Evolutionary conservation across 1,140 invertebrate genomes (phyloP).

Genomic region (Ceratoteleas bidentatus): DNA sequence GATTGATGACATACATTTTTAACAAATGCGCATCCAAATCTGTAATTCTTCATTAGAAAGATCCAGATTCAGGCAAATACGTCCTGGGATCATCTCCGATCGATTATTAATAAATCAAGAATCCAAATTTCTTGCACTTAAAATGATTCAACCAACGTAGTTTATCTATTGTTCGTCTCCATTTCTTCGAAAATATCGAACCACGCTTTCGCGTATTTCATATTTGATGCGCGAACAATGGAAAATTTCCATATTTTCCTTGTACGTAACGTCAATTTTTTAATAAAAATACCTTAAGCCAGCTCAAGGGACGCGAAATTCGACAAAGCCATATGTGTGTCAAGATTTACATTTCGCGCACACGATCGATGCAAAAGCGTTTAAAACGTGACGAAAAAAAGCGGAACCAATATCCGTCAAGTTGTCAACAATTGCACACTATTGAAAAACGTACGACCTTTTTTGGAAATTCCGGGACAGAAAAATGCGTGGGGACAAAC

Average conservation of each 20-base stretch:
- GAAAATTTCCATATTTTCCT: constrained; percentile 16
- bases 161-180: too few relatives aligned
- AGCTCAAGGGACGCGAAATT: constrained; percentile 19
- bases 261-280: constrained; percentile 31
- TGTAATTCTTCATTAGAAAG: too few relatives aligned
- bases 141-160: too few relatives aligned
- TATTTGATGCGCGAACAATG: constrained; percentile 11
- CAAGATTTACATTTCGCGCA: constrained; percentile 53
- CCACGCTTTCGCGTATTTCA: not conserved
- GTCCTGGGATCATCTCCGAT: too few relatives aligned
- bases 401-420: constrained; percentile 50
- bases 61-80: too few relatives aligned
- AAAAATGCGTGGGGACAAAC: not conserved
- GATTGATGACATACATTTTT: too few relatives aligned
- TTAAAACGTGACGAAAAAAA: constrained; percentile 26
- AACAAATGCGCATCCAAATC: too few relatives aligned
- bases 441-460: constrained; percentile 34
- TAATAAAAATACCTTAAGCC: constrained; percentile 37
- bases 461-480: constrained; percentile 23
- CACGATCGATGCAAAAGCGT: constrained; percentile 17
- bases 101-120: too few relatives aligned
- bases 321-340: constrained; percentile 37
- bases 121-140: too few relatives aligned
- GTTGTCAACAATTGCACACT: constrained; percentile 40
- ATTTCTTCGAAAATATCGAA: not conserved